Evolutionary conservation across 2,888 invertebrate genomes (phyloP), one percentile per base, ranked within the genome.

Genomic region (Tenthredo mesomela): DNA sequence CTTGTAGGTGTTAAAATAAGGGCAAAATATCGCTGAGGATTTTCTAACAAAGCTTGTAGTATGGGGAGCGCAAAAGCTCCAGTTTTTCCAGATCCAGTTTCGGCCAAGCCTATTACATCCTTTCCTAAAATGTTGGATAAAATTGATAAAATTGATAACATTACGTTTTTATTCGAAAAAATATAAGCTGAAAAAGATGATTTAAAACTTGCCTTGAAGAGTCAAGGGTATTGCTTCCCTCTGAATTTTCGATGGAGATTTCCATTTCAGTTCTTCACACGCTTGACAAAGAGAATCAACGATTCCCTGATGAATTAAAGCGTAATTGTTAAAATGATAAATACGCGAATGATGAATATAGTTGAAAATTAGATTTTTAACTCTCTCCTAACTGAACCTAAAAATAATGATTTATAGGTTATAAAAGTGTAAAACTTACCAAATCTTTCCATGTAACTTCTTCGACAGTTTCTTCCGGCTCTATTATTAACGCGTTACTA

Each of bases 11-110:
- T 99, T 82, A 99, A 93, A 87, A 99, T 95, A 0, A 99, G 94
- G 0, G 98, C 98, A 94, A 98, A 99, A 91, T 99, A 97, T 92
- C 99, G 95, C 92, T 99, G 99, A 0, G 99, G 99, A 91, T 96
- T 97, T 88, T 98, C 97, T 67, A 99, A 93, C 21, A 99, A 94
- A 0, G 97, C 95, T 91, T 99, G 99, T 47, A 99, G 93, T 87
- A 99, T 99, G 0, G 99, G 99, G 86, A 99, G 93, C 0, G 99
- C 99, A 94, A 99, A 99, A 0, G 99, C 99, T 6, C 97, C 99
- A 0, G 99, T 99, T 94, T 99, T 99, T 1, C 98, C 98, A 0
- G 98, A 98, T 0, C 98, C 98, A 0, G 97, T 97, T 93, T 97
- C 96, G n/a, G 97, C 97, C 91, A 95, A 93, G 88, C 95, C 97